A percentile compares a stretch with the other conserved stretches of the same genome.
Evolutionary conservation across 2,113 vertebrate genomes (phyloP).

Genomic region (Scomber scombrus): DNA sequence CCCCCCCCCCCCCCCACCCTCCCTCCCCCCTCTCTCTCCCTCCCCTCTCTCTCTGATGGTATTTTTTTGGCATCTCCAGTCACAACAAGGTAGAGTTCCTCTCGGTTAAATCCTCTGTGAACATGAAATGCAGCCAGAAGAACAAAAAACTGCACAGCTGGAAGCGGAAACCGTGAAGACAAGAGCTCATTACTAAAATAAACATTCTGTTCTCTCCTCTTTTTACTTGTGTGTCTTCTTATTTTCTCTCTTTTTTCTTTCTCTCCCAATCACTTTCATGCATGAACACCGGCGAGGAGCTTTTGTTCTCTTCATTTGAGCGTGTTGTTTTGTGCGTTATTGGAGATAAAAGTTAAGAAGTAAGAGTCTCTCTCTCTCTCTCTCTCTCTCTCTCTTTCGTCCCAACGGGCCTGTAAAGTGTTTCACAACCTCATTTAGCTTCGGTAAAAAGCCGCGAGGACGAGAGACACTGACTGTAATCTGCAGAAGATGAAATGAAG

Average conservation of each 20-base stretch:
- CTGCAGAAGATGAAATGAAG: conserved; percentile 27
- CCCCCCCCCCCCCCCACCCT: no score
- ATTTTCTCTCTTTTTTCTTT: neutral
- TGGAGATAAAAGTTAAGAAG: conserved; percentile 55
- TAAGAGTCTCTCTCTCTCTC: neutral
- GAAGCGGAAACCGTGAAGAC: conserved; percentile 53
- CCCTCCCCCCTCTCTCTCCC: neutral
- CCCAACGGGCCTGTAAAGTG: conserved; percentile 4
- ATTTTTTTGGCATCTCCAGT: conserved; percentile 46
- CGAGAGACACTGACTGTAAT: conserved; percentile 32
- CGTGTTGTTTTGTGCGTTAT: conserved; percentile 39
- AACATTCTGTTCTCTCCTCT: conserved; percentile 54
- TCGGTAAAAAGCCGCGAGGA: conserved; percentile 34
- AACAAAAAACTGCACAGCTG: conserved; percentile 55
- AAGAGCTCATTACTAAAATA: conserved; percentile 74
- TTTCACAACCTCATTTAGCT: conserved; percentile 55
- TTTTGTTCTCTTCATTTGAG: conserved; percentile 56
- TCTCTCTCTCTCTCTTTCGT: no score
- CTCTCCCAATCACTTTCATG: conserved; percentile 54
- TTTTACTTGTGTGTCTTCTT: conserved; percentile 15
- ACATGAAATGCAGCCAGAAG: conserved; percentile 42
- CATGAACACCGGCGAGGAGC: conserved; percentile 42
- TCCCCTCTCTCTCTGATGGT: conserved; percentile 4
- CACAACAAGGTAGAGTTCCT: conserved; percentile 36
- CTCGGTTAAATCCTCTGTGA: conserved; percentile 41